Base-by-base conservation (phyloP, 2,888 invertebrate species). In the Rhamnusium bicolor region DNA sequence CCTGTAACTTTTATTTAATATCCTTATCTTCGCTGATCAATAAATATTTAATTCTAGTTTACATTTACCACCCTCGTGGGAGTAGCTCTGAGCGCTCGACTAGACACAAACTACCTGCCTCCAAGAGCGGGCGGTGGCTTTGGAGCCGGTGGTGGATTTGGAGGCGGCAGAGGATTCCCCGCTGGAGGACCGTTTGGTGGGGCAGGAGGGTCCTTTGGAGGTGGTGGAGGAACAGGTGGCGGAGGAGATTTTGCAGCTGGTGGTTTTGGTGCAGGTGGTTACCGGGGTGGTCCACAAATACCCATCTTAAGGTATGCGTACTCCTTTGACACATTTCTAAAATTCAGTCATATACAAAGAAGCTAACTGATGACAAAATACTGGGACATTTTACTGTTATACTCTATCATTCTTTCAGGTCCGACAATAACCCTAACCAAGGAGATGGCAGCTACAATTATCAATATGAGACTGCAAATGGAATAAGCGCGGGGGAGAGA, bases 61-160 rank as follows among this genome's bases (percentile, higher is more conserved):
- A 84, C 90, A 72, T 79, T 90, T 61, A 73, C 89, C 49, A 81
- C 86, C 29, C 79, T 90, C 72, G 85, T 87, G 0, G 84, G 89
- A 3, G 75, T 87, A 46, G 88, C 89, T 12, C 71, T 87, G 6
- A 89, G 90, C 12, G 92, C 90, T n/a, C 89, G 90, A 8, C 85
- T 92, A 63, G 92, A 92, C 73, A 90, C 90, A 40, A 89, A 89
- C 19, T 91, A 91, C 84, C 88, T 92, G 0, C 92, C 92, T 0
- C 91, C 92, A 1, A 88, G 90, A 73, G n/a, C 12, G 12, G 89
- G 90, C 0, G 87, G 90, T 3, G 91, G 91, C 0, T 89, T 89
- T 73, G 79, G 79, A 21, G 77, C 70, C 16, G 73, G 82, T n/a
- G 79, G 77, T 5, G 76, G 68, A 14, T 63, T 68, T 5, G 73